Evolutionary conservation across 1,140 invertebrate species (phyloP), one percentile per base, ranked within the genome.

Genomic region (Bombus waltoni): DNA sequence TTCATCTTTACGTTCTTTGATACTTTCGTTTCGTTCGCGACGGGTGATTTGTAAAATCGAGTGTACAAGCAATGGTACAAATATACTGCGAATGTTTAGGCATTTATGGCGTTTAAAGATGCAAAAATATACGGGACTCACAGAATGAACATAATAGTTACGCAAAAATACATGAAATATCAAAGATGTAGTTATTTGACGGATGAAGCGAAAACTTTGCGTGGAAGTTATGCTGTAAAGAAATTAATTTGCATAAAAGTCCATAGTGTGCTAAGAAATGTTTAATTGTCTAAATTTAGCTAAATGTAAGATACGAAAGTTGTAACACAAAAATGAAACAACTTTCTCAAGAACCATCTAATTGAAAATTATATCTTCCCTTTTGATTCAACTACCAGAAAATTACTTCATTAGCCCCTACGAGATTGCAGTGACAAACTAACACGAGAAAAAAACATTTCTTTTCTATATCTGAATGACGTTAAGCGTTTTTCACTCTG

Each of bases 401-500:
- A 62, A 62, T 62, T 62, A 62, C 28, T n/a, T 11, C 59, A 62
- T 62, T n/a, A 62, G 11, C n/a, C 59, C 11, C 10, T 62, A n/a
- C n/a, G n/a, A 32, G 15, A 32, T 66, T 13, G 15, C 15, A 66
- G 32, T 32, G 65, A 66, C 65, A 18, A 32, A 32, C 5, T 8
- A 11, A 18, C 15, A 15, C 28, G 35, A 70, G n/a, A 25, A 38
- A 40, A 18, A 38, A 11, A 9, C 22, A 1, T 40, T 70, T 40
- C 38, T 4, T 70, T 22, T 70, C 9, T 40, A 25, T 70, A 40
- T 38, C 38, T 40, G 11, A 42, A 42, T 38, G 38, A 15, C 25
- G 70, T 72, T 42, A 22, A 75, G 44, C 22, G 73, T 70, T 35
- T 71, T 70, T 47, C 22, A 38, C 18, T 42, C 75, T n/a, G 75